A percentile compares a stretch with the other conserved stretches of the same genome.
Conservation (phyloP, 2,113 vertebrate genomes). For the Brienomyrus longianalis region DNA sequence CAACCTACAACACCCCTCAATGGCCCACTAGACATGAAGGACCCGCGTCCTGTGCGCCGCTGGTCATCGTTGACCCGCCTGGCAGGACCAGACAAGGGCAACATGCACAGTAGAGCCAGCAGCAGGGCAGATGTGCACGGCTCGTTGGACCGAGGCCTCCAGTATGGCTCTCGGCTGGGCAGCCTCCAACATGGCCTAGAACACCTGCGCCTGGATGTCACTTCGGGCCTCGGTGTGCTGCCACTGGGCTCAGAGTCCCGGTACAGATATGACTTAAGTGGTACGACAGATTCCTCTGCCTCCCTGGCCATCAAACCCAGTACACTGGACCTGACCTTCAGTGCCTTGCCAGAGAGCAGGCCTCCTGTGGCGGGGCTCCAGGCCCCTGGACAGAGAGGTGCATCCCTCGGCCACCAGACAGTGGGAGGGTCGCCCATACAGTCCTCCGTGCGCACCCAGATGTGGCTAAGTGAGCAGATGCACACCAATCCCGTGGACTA, state of each 20-base stretch:
- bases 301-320: slow-evolving; percentile 66
- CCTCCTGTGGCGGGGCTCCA: slow-evolving; percentile 36
- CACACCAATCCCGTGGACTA: slow-evolving; percentile 71
- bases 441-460: slow-evolving; percentile 79
- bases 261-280: slow-evolving; percentile 66
- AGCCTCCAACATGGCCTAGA: slow-evolving; percentile 62
- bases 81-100: slow-evolving; percentile 49
- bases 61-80: slow-evolving; percentile 87
- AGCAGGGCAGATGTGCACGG: slow-evolving; percentile 49
- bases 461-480: slow-evolving; percentile 91
- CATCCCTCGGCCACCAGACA: slow-evolving; percentile 60
- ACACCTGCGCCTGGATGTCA: slow-evolving; percentile 58
- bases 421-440: slow-evolving; percentile 73
- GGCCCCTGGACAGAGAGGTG: slow-evolving; percentile 54
- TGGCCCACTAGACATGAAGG: slow-evolving; percentile 74
- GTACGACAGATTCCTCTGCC: slow-evolving; percentile 54
- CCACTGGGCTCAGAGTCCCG: slow-evolving; percentile 61
- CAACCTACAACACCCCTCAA: slow-evolving; percentile 54
- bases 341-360: slow-evolving; percentile 76
- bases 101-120: slow-evolving; percentile 34
- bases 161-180: slow-evolving; percentile 56
- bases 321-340: slow-evolving; percentile 72
- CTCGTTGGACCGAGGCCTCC: slow-evolving; percentile 56
- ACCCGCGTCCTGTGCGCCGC: slow-evolving; percentile 72
- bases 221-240: slow-evolving; percentile 55